Percentiles rank a stretch among this genome's conserved stretches.
Evolutionary conservation across 1,140 invertebrate species (phyloP).

Genomic region (Bombus superbus): DNA sequence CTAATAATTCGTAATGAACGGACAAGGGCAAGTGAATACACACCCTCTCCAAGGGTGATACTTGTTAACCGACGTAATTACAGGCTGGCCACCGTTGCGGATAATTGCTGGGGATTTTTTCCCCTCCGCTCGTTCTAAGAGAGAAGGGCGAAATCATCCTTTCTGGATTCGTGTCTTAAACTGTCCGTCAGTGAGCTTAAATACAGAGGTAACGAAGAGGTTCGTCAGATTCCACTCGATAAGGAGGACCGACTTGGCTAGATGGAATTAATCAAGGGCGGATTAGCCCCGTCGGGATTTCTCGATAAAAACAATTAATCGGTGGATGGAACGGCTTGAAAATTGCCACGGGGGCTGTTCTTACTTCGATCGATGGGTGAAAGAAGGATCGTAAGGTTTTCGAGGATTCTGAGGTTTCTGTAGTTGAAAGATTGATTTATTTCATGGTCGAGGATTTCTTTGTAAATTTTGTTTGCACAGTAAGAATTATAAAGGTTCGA

Average conservation of each 20-base stretch:
- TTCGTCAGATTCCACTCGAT: slow-evolving; percentile 58
- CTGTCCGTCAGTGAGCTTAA: not conserved
- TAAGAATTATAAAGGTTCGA: not conserved
- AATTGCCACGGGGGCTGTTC: slow-evolving; percentile 40
- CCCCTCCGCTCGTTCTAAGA: not conserved
- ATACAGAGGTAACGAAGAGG: not conserved
- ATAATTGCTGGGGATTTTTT: slow-evolving; percentile 57
- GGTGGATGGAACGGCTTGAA: slow-evolving; percentile 55
- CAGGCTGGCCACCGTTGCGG: slow-evolving; percentile 35
- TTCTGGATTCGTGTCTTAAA: not conserved
- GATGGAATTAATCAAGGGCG: slow-evolving; percentile 61
- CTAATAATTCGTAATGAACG: slow-evolving; percentile 60
- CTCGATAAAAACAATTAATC: slow-evolving; percentile 68
- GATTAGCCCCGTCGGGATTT: slow-evolving; percentile 54
- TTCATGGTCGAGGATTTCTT: not conserved
- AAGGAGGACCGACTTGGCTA: slow-evolving; percentile 46
- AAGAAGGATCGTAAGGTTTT: slow-evolving; percentile 18
- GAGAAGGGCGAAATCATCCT: not conserved
- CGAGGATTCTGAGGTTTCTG: slow-evolving; percentile 13
- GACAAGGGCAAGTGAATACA: slow-evolving; percentile 24
- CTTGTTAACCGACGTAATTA: slow-evolving; percentile 61
- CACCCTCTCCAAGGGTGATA: not conserved
- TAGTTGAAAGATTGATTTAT: not conserved
- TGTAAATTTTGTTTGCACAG: not conserved
- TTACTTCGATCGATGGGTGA: not conserved